Evolutionary conservation across 2,113 vertebrate species (phyloP), one percentile per base, ranked within the genome.

Genomic region (Corythoichthys haematopterus): DNA sequence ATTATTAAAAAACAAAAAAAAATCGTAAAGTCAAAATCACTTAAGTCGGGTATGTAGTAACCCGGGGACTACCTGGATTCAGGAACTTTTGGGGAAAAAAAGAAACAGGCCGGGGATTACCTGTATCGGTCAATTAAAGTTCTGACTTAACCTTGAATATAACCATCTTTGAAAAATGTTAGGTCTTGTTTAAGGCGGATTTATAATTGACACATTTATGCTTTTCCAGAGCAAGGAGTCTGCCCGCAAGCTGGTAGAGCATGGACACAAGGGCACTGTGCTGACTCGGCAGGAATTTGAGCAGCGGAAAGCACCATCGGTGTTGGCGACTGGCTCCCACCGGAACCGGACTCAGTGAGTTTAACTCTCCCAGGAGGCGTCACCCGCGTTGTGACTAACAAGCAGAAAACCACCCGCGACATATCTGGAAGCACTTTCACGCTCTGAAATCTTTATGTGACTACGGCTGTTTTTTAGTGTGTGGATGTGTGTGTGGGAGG

Each of bases 191-290:
- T 13, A 35, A 14, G 11, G 8, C 20, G 12, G 3, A 8, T 33
- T 3, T 28, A 55, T 28, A 50, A 57, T 15, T 11, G 9, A 13
- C 66, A 71, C 37, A 36, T 65, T 50, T 61, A 40, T 71, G 74
- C 77, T 77, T 71, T 70, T 36, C 4, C 72, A 95, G 94, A 91
- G 90, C 76, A 84, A 92, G 84, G 86, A 83, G 66, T 69, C 94
- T 79, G 92, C 90, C 33, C 91, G 88, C 68, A 91, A 92, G 89
- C 67, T 94, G 90, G 93, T 94, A 87, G 92, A 95, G 84, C 84
- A 90, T 51, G 93, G 93, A 71, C 89, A 92, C 87, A 92, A 92
- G 61, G 92, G 90, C 85, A 91, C 62, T 8, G 90, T 92, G 55
- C 80, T 93, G 68, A 93, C 82, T 76, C 91, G 90, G 70, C 89